phyloP scores from a whole-genome alignment of 2,797 vertebrate genomes.

The Xerus rutilus region DNA sequence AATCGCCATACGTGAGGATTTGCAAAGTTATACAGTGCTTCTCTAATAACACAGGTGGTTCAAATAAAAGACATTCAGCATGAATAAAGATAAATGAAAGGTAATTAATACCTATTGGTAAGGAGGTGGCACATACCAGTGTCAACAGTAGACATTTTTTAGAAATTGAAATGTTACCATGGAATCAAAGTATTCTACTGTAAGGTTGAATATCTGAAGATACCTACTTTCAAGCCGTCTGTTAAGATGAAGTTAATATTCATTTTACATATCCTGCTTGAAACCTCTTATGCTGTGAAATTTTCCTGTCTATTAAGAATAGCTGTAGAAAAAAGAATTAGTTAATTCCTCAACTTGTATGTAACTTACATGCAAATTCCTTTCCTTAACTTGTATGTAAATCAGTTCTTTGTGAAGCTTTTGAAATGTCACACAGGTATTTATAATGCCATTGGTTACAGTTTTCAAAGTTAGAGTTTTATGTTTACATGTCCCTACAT shows the following conservation, averaged over 20 bases:
- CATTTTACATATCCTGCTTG: conserved; percentile 59
- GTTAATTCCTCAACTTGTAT: conserved; percentile 57
- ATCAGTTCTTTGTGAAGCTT: background rate
- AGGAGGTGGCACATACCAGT: conserved; percentile 49
- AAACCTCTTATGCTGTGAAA: conserved; percentile 59
- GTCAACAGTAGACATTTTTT: conserved; percentile 60
- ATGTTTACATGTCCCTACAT: conserved; percentile 54
- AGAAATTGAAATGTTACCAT: conserved; percentile 71
- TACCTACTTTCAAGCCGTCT: conserved; percentile 61
- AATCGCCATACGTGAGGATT: conserved; percentile 16
- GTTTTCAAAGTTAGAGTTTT: conserved; percentile 64
- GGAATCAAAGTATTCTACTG: conserved; percentile 49
- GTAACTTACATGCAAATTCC: conserved; percentile 46
- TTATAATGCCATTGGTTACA: background rate
- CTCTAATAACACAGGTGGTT: conserved; percentile 14
- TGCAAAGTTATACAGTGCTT: conserved; percentile 14
- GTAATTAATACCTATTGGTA: conserved; percentile 67
- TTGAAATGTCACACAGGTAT: background rate
- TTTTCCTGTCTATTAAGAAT: conserved; percentile 70
- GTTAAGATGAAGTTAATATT: conserved; percentile 68
- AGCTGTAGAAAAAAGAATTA: conserved; percentile 63
- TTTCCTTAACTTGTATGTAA: conserved; percentile 46
- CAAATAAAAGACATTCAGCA: conserved; percentile 55
- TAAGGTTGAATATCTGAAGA: conserved; percentile 63
- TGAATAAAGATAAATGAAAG: conserved; percentile 57